Evolutionary conservation across 2,888 invertebrate genomes (phyloP).

Genomic region (Agelastica alni): DNA sequence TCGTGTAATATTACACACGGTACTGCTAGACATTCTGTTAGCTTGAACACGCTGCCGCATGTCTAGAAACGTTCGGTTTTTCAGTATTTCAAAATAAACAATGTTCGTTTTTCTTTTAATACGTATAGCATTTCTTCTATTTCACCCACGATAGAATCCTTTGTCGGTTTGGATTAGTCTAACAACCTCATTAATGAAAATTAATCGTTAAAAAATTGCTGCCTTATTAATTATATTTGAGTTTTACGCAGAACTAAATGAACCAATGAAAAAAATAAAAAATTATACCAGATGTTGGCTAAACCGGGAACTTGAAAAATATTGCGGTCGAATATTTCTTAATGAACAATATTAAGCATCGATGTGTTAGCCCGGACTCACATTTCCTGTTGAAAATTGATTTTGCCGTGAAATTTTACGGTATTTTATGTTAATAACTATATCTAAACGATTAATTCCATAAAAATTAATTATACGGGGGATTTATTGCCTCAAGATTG

Average conservation of each 20-base stretch:
- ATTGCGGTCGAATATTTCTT: constrained; percentile 28
- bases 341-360: constrained; percentile 23
- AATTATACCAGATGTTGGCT: constrained; percentile 31
- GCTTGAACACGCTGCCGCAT: no score
- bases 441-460: no score
- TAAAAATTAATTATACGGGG: no score
- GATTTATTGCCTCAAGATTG: no score
- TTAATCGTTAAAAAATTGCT: constrained; percentile 40
- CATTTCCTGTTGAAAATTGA: constrained; percentile 36
- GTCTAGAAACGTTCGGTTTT: no score
- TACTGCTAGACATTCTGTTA: no score
- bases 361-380: constrained; percentile 16
- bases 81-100: no score
- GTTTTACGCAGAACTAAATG: constrained; percentile 39
- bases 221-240: constrained; percentile 38
- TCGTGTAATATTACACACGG: no score
- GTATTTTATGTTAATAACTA: constrained; percentile 29
- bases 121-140: no score
- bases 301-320: constrained; percentile 29
- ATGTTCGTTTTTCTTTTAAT: no score
- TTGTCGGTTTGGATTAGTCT: no score
- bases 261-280: constrained; percentile 34
- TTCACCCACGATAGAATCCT: no score
- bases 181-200: constrained; percentile 30
- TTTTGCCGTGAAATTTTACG: constrained; percentile 30